Evolutionary conservation across 2,888 invertebrate species (phyloP), one percentile per base, ranked within the genome.

Genomic region (Drosophila meridionalis): DNA sequence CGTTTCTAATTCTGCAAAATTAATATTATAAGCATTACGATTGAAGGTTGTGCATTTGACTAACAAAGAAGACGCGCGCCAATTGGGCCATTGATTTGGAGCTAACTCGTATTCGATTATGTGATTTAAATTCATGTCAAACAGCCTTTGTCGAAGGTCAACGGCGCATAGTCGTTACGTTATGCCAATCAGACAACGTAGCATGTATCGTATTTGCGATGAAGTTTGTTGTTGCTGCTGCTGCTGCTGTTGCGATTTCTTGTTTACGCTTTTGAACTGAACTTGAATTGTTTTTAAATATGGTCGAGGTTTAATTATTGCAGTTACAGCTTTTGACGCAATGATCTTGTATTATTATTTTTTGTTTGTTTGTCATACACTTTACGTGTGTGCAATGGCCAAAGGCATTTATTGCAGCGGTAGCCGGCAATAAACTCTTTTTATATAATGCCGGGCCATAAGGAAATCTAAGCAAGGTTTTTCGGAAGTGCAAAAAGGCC

Each of bases 281-380:
- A 87, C 89, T 87, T 87, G 86, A 86, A 81, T 78, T 83, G 76
- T 74, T 66, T 76, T 70, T 30, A 52, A 66, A 66, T 78, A 62
- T 69, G 68, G 60, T 69, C 70, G 73, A 68, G 74, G 65, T 59
- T 70, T 60, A 62, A 68, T 53, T 62, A 70, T 59, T 63, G 72
- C 66, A 65, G 76, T 63, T 72, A 50, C 45, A 57, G 60, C 57
- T 73, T 71, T 71, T 81, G 65, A 69, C 71, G 73, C 78, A 74
- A 77, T 65, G 48, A 71, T 34, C 48, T 65, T 7, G 40, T 14
- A 40, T 67, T 57, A 67, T 57, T 68, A 28, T 69, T 28, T 3
- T 42, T 40, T 66, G 20, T 45, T 64, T 68, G 47, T 38, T 64
- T 67, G 42, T 50, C 53, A 34, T 42, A 55, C 53, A 47, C 65